Evolutionary conservation across 64 coral and sea anemone genomes (phyloP), one percentile per base, ranked within the genome.

Genomic region (Stichodactyla helianthus): DNA sequence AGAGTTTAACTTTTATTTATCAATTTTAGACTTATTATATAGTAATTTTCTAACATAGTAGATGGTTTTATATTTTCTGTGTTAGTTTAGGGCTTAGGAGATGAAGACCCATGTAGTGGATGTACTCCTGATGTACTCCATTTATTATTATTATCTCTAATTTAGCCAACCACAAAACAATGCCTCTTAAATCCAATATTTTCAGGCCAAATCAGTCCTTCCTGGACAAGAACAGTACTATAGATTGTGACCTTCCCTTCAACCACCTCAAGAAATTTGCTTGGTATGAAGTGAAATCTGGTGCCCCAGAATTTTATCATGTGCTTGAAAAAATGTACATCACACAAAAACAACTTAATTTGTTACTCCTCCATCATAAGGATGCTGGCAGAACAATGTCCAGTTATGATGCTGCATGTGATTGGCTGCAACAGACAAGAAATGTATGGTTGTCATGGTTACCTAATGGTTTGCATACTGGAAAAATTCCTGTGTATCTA

Each of bases 381-480:
- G 26, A 56, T 83, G 63, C 65, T 79, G 90, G 91, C n/a, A 79
- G 85, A 56, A 87, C 54, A 59, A 82, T 87, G 60, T 86, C 90
- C 53, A 95, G 94, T 26, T 7, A 95, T n/a, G 80, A 94, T 51
- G 59, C 86, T 60, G 94, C 94, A 51, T 95, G 94, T 71, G 6
- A 79, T 59, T 95, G 93, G 93, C n/a, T 95, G 4, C 87, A 60
- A 52, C 54, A 61, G 67, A 81, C 77, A 17, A 89, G 87, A 86
- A 90, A 92, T 87, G 67, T 86, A 6, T 95, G 94, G 94, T 27
- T 81, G 61, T 52, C 82, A 71, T 95, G 94, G 94, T 59, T 95
- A 26, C 91, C 91, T 50, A 79, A 79, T 50, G 60, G 61, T 65
- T 18, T 80, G 18, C 59, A 55, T 57, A 35, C 35, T 31, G 88